These are phyloP conservation scores for Ivindomyrus marchei DNA, from an alignment of 2,113 vertebrate species.

Conservation along the genomic window DNA sequence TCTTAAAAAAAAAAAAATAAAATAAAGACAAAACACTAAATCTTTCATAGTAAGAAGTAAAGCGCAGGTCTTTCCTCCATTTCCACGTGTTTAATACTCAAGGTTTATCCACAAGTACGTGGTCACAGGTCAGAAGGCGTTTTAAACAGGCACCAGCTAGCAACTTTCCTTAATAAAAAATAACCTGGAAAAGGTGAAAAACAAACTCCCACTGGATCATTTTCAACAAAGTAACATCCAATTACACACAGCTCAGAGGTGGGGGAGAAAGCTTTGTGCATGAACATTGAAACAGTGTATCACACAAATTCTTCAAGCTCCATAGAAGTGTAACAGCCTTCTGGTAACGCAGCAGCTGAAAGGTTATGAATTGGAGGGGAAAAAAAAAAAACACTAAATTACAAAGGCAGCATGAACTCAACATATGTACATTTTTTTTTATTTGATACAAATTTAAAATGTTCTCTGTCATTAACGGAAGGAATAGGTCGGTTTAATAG, in stretches of 20 bases:
- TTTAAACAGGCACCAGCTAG: constrained; percentile 44
- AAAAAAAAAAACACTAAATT: constrained; percentile 61
- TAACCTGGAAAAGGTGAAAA: constrained; percentile 16
- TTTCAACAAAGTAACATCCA: constrained; percentile 41
- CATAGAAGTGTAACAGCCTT: constrained; percentile 55
- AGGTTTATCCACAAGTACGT: constrained; percentile 30
- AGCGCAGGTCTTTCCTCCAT: constrained; percentile 40
- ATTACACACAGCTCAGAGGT: constrained; percentile 37
- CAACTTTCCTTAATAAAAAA: constrained; percentile 28
- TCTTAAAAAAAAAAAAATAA: neutral
- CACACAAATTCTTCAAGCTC: constrained; percentile 30
- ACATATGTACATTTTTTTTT: constrained; percentile 85
- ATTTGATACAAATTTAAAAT: constrained; percentile 65
- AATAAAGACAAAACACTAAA: neutral
- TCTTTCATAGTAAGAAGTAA: constrained; percentile 25
- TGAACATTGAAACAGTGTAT: constrained; percentile 51
- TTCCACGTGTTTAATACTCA: constrained; percentile 48
- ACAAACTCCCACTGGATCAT: constrained; percentile 19
- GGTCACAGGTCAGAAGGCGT: constrained; percentile 46
- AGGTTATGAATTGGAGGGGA: constrained; percentile 40
- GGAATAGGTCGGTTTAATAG: constrained; percentile 61
- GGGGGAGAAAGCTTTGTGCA: constrained; percentile 36
- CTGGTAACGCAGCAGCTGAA: constrained; percentile 74
- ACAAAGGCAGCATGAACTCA: constrained; percentile 85
- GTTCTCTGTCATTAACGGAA: constrained; percentile 34